Percentiles rank a stretch among this genome's conserved stretches.
Evolutionary conservation across 2,888 invertebrate species (phyloP).

Genomic region (Acanthosepion pharaonis): DNA sequence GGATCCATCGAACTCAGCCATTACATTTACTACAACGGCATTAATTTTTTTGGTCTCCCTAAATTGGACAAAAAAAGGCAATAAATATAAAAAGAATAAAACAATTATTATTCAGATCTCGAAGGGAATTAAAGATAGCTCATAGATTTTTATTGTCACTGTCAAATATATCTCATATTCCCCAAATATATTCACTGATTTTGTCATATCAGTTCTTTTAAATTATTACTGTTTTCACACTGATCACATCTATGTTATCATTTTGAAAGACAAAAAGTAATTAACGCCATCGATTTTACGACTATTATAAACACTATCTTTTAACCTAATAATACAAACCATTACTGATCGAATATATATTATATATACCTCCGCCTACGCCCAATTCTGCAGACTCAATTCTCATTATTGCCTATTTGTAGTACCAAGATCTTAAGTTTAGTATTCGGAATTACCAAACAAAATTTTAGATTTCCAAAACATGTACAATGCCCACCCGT

Average conservation of each 20-base stretch:
- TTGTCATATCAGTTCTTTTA: neutral
- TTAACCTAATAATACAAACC: neutral
- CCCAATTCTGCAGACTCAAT: too few species aligned
- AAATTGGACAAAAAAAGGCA: neutral
- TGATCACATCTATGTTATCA: neutral
- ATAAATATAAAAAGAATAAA: neutral
- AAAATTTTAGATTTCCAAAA: too few species aligned
- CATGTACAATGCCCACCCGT: too few species aligned
- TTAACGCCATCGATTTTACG: neutral
- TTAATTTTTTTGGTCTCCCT: neutral
- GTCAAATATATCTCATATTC: neutral
- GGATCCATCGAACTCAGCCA: neutral
- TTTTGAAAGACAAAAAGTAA: neutral
- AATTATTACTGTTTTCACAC: neutral
- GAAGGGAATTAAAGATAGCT: neutral
- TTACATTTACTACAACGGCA: neutral
- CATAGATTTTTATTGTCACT: neutral
- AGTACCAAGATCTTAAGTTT: too few species aligned
- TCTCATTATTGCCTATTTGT: too few species aligned
- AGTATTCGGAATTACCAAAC: too few species aligned
- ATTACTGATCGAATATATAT: too few species aligned
- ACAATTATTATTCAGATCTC: neutral
- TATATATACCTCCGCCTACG: too few species aligned
- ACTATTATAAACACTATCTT: neutral
- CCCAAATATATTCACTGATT: neutral